Evolutionary conservation across 2,113 vertebrate genomes (phyloP).

Genomic region (Campylomormyrus numenius): DNA sequence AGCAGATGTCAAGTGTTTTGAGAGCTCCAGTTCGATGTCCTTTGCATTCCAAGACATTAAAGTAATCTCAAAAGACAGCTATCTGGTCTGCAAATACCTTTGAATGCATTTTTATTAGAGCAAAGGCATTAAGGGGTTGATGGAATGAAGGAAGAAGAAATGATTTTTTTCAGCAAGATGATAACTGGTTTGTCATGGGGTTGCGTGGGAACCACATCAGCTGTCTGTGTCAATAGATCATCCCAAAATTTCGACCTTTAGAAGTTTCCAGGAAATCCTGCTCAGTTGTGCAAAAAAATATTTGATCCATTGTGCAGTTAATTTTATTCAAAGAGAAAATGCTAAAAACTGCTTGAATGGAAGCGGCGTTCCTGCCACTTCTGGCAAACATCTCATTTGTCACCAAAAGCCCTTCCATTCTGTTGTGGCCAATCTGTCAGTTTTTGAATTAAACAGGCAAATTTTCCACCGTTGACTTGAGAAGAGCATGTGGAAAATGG

Average conservation of each 20-base stretch:
- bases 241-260: neutral
- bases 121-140: neutral
- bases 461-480: neutral
- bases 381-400: neutral
- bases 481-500: neutral
- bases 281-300: neutral
- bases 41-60: neutral
- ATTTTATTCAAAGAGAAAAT: neutral
- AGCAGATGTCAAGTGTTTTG: neutral
- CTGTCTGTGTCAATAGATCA: neutral
- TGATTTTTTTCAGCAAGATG: neutral
- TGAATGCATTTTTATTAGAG: neutral
- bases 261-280: neutral
- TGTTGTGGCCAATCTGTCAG: neutral
- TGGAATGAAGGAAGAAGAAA: neutral
- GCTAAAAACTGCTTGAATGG: neutral
- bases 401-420: neutral
- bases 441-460: slow-evolving; percentile 3
- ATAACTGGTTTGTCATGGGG: no score
- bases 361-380: no score
- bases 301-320: neutral
- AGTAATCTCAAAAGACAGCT: neutral
- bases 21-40: neutral
- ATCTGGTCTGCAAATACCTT: neutral
- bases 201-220: neutral